Percentiles rank a stretch among this genome's conserved stretches.
phyloP scores from a whole-genome alignment of 2,888 invertebrate species.

The Pristionchus entomophagus region DNA sequence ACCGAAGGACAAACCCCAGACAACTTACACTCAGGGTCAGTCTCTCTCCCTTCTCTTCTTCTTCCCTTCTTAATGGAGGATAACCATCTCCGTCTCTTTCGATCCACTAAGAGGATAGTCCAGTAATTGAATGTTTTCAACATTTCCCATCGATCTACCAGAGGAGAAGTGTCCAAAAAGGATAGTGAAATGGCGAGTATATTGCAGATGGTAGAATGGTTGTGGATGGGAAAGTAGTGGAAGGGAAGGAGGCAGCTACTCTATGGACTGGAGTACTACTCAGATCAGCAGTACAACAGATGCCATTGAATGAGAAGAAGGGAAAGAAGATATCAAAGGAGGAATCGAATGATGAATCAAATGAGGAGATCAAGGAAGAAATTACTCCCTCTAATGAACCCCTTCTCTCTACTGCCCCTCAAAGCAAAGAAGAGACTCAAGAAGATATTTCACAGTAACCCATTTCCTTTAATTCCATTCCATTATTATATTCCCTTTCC shows the following conservation, averaged over 20 bases:
- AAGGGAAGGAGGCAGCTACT: slow-evolving; percentile 48
- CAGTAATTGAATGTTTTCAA: neutral
- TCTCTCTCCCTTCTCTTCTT: neutral
- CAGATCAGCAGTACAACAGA: slow-evolving; percentile 30
- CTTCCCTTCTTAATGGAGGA: neutral
- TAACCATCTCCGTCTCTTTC: slow-evolving; percentile 14
- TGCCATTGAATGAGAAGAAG: neutral
- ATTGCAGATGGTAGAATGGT: slow-evolving; percentile 60
- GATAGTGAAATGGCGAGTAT: neutral
- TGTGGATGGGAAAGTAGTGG: slow-evolving; percentile 57
- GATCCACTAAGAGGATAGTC: neutral
- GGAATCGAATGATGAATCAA: neutral
- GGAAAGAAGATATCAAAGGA: neutral
- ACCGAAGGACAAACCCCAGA: slow-evolving; percentile 57
- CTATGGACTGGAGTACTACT: slow-evolving; percentile 53
- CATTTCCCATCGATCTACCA: neutral
- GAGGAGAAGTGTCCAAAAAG: neutral
- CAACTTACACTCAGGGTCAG: slow-evolving; percentile 61
- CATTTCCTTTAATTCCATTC: neutral
- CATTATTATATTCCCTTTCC: no score
- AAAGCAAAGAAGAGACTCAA: neutral
- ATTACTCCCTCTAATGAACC: slow-evolving; percentile 10
- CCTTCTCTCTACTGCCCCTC: neutral
- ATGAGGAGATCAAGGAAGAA: neutral
- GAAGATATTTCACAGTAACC: neutral